Base-by-base conservation (phyloP, 2,113 vertebrate genomes). In the Setophaga kirtlandii region DNA sequence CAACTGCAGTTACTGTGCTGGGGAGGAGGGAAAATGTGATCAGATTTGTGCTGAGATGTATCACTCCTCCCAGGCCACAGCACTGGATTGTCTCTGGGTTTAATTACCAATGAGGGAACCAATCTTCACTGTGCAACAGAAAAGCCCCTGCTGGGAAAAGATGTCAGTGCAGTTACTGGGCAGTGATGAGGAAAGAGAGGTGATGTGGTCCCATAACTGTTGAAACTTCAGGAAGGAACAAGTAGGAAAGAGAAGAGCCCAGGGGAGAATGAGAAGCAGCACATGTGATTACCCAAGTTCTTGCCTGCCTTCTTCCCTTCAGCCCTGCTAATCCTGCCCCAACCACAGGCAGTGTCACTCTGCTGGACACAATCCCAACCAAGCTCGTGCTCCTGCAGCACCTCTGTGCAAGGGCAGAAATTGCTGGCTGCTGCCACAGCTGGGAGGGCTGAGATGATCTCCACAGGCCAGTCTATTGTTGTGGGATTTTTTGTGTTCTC, bases 201-300 rank as follows among this genome's bases (percentile, higher is more conserved):
- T 60, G 49, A 18, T 79, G 27, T 3, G 4, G 24, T 83, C n/a
- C 46, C 49, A 20, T 10, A 31, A 25, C 9, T 80, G 31, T 28
- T 50, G 62, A 58, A 87, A 46, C 35, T 59, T 44, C 39, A 52
- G 15, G 35, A 93, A 44, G 27, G 20, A 90, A 44, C 0, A 0
- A 85, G 41, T 9, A 39, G 42, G 55, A 39, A 83, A 83, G 53
- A 76, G 49, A 70, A 71, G 33, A 77, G 4, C 18, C 37, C 20
- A 59, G 21, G 12, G 25, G 9, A 93, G 20, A 50, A 59, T 33
- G 39, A 90, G 63, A 68, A 90, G 39, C 44, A 42, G 71, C 44
- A 35, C 20, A 1, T 20, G 31, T 6, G 2, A 18, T 25, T 55
- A n/a, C 7, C 11, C 33, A 33, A 0, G 0, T 25, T 83, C 30